Base-by-base conservation (phyloP, 2,888 invertebrate genomes). In the Polydrusus cervinus region DNA sequence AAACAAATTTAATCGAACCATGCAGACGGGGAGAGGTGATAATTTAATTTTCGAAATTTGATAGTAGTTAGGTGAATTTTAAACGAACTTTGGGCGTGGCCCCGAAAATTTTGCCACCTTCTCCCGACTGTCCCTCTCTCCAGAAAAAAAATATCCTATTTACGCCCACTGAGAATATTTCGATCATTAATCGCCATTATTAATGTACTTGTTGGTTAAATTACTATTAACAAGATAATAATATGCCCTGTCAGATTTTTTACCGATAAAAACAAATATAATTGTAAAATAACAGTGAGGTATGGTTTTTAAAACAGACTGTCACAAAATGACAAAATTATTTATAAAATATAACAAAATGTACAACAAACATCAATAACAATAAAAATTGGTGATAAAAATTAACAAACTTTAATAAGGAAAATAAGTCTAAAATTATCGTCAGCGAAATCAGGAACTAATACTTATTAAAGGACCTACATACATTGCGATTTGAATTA, bases 401-500 rank as follows among this genome's bases (percentile, higher is more conserved):
- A 74, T 72, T 51, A 71, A 75, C 80, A 81, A 80, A 80, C 78
- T 76, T 79, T 77, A 80, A 80, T 79, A 81, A 74, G 60, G 79
- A 81, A 80, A 79, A 79, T 18, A 66, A 66, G 45, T 55, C 57
- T 45, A 57, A 55, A 40, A 68, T 53, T 18, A 38, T 49, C 43
- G 10, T 57, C 57, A 55, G 55, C 38, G 40, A 67, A 67, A 67
- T 55, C 55, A 68, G 67, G 67, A 68, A 68, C 67, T 57, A 64
- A 47, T 30, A 53, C 53, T n/a, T 53, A 53, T 47, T 3, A 47
- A 5, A 9, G 14, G 16, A 47, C 13, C 25, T 11, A 30, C 1
- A 13, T 43, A 11, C n/a, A 13, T n/a, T 43, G n/a, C 43, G 43
- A 43, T 13, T 43, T n/a, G n/a, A 13, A 9, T 13, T 43, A 43